These are phyloP conservation scores for Leguminivora glycinivorella DNA, from an alignment of 1,140 invertebrate genomes.

Conservation along the genomic window DNA sequence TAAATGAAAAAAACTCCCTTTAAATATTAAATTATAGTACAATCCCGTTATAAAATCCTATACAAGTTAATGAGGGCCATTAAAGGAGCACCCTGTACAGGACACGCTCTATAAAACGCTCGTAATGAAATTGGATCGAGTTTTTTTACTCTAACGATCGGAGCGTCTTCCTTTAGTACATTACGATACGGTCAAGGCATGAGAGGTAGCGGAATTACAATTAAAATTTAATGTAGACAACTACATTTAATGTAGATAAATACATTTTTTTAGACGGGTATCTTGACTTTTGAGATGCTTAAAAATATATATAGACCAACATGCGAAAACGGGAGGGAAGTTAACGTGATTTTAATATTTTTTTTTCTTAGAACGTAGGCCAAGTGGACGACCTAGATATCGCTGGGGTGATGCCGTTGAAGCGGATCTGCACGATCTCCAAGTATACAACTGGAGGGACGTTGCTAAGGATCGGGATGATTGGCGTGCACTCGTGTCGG, in stretches of 20 bases:
- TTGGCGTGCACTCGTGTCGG: no score
- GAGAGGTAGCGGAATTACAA: neutral
- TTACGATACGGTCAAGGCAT: neutral
- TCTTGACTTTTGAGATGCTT: no score
- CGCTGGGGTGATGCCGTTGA: no score
- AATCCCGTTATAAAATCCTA: neutral
- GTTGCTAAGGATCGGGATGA: no score
- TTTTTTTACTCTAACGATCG: slow-evolving; percentile 29
- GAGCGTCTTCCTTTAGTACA: slow-evolving; percentile 17
- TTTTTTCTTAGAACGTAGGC: no score
- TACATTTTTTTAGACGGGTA: neutral
- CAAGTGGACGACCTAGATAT: no score
- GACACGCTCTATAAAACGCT: slow-evolving; percentile 26
- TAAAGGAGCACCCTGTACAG: slow-evolving; percentile 23
- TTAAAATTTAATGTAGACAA: neutral
- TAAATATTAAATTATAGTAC: neutral
- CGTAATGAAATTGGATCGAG: slow-evolving; percentile 26
- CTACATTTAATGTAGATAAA: no score
- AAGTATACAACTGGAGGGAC: no score
- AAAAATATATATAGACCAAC: no score
- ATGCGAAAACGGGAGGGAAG: no score
- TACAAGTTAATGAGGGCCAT: neutral
- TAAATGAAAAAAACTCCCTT: neutral
- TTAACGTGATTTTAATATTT: no score
- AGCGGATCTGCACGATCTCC: no score